phyloP scores from a whole-genome alignment of 2,888 invertebrate species.

The Latrodectus hesperus region DNA sequence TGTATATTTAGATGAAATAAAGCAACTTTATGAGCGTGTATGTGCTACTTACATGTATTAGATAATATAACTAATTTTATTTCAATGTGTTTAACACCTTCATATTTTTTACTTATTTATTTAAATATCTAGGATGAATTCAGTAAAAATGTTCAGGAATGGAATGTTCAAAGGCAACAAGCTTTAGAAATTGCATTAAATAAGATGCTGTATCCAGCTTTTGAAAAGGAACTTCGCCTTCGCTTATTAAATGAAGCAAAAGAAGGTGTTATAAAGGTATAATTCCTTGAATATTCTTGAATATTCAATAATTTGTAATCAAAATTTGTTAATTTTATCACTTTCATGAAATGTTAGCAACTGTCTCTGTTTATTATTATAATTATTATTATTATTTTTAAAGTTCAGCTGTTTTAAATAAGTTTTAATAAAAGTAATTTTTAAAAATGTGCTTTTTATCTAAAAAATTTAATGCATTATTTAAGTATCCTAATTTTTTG shows the following conservation, averaged over 20 bases:
- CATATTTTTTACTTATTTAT: background rate
- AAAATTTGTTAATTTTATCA: too few relatives aligned
- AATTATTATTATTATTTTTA: too few relatives aligned
- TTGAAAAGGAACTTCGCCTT: constrained; percentile 88
- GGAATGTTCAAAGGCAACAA: constrained; percentile 92
- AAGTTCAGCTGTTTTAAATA: too few relatives aligned
- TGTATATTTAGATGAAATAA: constrained; percentile 88
- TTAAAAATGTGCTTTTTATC: too few relatives aligned
- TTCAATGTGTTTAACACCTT: background rate
- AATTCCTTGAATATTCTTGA: background rate
- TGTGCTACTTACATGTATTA: constrained; percentile 69
- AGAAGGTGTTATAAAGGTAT: constrained; percentile 82
- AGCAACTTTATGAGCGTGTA: constrained; percentile 87
- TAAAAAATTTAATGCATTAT: too few relatives aligned
- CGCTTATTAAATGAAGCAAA: constrained; percentile 89
- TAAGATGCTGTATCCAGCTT: constrained; percentile 90
- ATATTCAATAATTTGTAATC: too few relatives aligned
- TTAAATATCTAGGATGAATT: constrained; percentile 84
- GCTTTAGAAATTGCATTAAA: constrained; percentile 91
- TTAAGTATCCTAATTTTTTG: too few relatives aligned
- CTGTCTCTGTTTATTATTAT: too few relatives aligned
- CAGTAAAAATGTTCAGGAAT: constrained; percentile 93
- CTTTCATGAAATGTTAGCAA: too few relatives aligned
- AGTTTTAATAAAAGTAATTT: too few relatives aligned
- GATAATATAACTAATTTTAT: background rate